Base-by-base conservation (phyloP, 2,113 vertebrate genomes). In the Ictalurus furcatus region DNA sequence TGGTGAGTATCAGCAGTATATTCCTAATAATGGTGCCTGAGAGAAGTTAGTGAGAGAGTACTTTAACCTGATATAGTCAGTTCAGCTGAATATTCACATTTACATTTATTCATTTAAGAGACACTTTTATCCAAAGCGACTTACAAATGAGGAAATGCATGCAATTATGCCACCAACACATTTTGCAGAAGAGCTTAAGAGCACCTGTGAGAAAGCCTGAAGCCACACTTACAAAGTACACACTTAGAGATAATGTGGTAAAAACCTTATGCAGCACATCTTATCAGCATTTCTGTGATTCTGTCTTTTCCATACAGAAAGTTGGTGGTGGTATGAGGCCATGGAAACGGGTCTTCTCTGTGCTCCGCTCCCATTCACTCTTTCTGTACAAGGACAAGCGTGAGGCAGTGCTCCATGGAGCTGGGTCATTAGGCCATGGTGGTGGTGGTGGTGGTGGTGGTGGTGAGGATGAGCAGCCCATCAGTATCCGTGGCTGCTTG, bases 321-420 rank as follows among this genome's bases (percentile, higher is more conserved):
- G 96, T 98, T 74, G 98, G 97, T 1, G 95, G 96, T 73, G 96
- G 96, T 84, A 97, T 99, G 95, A 97, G 98, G 86, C 97, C 97
- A 40, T 99, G 98, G 98, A 99, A 98, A 93, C 97, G 96, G 3
- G 96, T 97, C 89, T 99, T 97, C 93, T 96, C 96, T 52, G 96
- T 97, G 91, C 96, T 99, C 89, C 97, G 97, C 91, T 93, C 96
- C 85, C 97, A 96, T 94, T 97, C 95, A 54, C 97, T 99, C 90
- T 98, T 96, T 94, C 96, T 99, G 93, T 96, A 98, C 96, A 99
- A 98, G 94, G 98, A 99, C 95, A 97, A 98, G 93, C 94, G 98
- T 91, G 98, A 98, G 93, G 98, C 97, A 8, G 93, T 96, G 59
- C 94, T 96, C 19, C 96, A 95, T 0, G 94, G 94, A 5, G 92